These are phyloP conservation scores for Drosophila recens DNA, from an alignment of 2,888 invertebrate species.

Conservation along the genomic window DNA sequence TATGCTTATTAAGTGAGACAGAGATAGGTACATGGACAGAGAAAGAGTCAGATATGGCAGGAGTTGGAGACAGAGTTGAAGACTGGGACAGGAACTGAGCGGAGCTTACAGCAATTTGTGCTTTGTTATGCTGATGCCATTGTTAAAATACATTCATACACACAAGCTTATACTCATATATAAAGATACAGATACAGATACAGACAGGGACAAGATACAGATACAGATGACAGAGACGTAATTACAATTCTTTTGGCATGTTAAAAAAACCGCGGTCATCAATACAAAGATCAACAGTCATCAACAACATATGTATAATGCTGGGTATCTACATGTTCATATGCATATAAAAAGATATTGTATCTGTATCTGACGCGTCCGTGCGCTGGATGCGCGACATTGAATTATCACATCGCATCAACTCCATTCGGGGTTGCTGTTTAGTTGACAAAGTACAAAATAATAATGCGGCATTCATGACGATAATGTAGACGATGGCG, in stretches of 20 bases:
- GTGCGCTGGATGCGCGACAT: conserved; percentile 73
- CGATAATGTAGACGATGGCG: conserved; percentile 12
- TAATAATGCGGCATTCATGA: conserved; percentile 77
- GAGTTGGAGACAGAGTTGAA: conserved; percentile 4
- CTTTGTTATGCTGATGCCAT: conserved; percentile 79
- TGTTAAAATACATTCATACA: conserved; percentile 47
- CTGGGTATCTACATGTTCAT: background rate
- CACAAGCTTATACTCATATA: conserved; percentile 21
- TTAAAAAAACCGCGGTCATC: conserved; percentile 73
- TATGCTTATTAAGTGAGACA: conserved; percentile 52
- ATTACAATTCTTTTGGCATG: conserved; percentile 81
- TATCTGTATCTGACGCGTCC: conserved; percentile 59
- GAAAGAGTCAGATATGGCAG: conserved; percentile 2
- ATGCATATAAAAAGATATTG: conserved; percentile 68
- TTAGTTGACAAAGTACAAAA: conserved; percentile 78
- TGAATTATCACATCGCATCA: conserved; percentile 76
- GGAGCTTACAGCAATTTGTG: conserved; percentile 70
- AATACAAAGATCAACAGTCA: conserved; percentile 67
- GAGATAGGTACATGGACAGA: background rate
- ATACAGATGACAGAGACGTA: conserved; percentile 66
- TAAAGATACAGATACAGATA: conserved; percentile 43
- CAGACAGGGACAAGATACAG: conserved; percentile 42
- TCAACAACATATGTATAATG: conserved; percentile 14
- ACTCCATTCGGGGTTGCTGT: conserved; percentile 39
- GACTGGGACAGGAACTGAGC: conserved; percentile 19